Conservation (phyloP, 2,113 vertebrate genomes). For the Tetrao urogallus region DNA sequence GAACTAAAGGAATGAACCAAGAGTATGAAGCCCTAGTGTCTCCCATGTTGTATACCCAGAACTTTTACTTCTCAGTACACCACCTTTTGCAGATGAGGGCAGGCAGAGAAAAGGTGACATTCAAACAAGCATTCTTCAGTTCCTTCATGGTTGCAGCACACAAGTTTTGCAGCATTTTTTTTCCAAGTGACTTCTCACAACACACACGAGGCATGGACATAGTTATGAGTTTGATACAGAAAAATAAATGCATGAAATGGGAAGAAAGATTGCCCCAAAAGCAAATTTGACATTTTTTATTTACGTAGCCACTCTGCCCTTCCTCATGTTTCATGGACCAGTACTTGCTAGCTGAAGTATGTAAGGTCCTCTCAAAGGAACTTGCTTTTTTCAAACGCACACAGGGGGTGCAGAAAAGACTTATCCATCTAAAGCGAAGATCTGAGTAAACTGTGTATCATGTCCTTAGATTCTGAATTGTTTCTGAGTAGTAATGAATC, state of each 20-base stretch:
- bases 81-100: neutral
- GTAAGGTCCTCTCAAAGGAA: neutral
- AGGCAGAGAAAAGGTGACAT: neutral
- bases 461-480: neutral
- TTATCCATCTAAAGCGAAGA: neutral
- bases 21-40: neutral
- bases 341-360: neutral
- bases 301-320: neutral
- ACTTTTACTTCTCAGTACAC: neutral
- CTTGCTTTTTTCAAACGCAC: neutral
- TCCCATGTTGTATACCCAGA: neutral
- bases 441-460: neutral
- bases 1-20: neutral
- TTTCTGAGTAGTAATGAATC: slow-evolving; percentile 1
- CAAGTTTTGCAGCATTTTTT: neutral
- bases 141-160: neutral
- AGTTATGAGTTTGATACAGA: neutral
- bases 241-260: neutral
- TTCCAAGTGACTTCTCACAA: neutral
- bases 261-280: neutral
- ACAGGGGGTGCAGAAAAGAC: neutral
- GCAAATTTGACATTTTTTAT: neutral
- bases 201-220: neutral
- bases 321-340: neutral
- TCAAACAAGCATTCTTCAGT: neutral